Base-by-base conservation (phyloP, 2,888 invertebrate species). In the Amblyteles armatorius region DNA sequence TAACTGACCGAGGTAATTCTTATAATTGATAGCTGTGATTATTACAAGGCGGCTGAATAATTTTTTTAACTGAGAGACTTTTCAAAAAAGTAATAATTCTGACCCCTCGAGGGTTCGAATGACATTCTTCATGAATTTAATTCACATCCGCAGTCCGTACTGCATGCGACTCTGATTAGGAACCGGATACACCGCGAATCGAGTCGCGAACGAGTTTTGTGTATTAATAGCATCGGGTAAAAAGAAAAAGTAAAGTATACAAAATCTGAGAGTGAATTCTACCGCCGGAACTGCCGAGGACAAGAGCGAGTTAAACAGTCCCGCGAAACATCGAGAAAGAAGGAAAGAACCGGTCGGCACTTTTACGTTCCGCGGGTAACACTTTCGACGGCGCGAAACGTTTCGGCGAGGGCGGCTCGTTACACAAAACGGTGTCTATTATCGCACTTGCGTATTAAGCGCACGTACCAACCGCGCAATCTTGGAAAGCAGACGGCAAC, bases 301-400 rank as follows among this genome's bases (percentile, higher is more conserved):
- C 71, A 52, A 67, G 52, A 77, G 74, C 55, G 13, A 67, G 74
- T 77, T 3, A 67, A 74, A 57, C 1, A 33, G 22, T 55, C 44
- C 22, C 52, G 60, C 50, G 48, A n/a, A 72, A 50, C 19, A 26
- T 22, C 63, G 48, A 52, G 65, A 79, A 72, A 65, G 13, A 36
- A 60, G 19, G 60, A 55, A 69, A 60, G 63, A 55, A 63, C 90
- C 90, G 90, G 90, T 90, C 88, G 83, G 86, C 86, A 80, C 84
- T 85, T 84, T 87, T 84, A 50, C 78, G 60, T 73, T 71, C 57
- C 60, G 74, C 48, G 52, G 52, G 44, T 36, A 72, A 81, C 74
- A 77, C 76, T 76, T 77, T 77, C 77, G 55, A 65, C 68, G 29
- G 19, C n/a, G 60, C 40, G 26, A 60, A 63, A 68, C 26, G 60